Base-by-base conservation (phyloP, 2,888 invertebrate species). In the Megamerina dolium region DNA sequence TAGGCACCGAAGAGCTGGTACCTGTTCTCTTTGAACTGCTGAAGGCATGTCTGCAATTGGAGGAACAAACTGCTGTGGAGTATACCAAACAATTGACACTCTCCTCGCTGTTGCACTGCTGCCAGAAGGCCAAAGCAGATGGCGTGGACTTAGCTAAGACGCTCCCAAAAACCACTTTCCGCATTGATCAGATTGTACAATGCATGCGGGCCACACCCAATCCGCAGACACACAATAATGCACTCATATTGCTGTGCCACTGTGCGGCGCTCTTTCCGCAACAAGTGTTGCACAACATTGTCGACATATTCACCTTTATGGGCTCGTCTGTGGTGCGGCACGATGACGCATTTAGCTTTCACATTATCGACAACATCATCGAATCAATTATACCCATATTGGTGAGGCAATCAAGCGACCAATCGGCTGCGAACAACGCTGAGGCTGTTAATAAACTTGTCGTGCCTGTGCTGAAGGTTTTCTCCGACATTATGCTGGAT, bases 271-370 rank as follows among this genome's bases (percentile, higher is more conserved):
- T 89, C 60, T 76, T 87, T 44, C 92, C 92, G 0, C 81, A 84
- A 46, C 83, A 86, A 72, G 90, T 97, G 1, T 73, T 96, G 13
- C 87, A 91, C 62, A 91, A 95, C 59, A 87, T 95, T 4, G 94
- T 97, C 83, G 85, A 92, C 17, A 89, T 99, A 56, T 99, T 99
- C 66, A 95, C 96, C 0, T 99, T 97, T 63, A 93, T 99, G 83
- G 97, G 97, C 1, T 87, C 87, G 0, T 90, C 90, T 0, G 83
- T 97, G 9, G 75, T 96, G 2, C 78, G 94, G 9, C 91, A 93
- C 56, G 96, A 97, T 63, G 94, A 96, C 60, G 85, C 87, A 0
- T 95, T 95, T 69, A 94, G 92, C 62, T 91, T 94, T 66, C 91
- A 93, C 68, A 86, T 96, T 18, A 93, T 96, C 41, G 80, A 83